phyloP scores from a whole-genome alignment of 2,888 invertebrate genomes.

The Lasioglossum calceatum region DNA sequence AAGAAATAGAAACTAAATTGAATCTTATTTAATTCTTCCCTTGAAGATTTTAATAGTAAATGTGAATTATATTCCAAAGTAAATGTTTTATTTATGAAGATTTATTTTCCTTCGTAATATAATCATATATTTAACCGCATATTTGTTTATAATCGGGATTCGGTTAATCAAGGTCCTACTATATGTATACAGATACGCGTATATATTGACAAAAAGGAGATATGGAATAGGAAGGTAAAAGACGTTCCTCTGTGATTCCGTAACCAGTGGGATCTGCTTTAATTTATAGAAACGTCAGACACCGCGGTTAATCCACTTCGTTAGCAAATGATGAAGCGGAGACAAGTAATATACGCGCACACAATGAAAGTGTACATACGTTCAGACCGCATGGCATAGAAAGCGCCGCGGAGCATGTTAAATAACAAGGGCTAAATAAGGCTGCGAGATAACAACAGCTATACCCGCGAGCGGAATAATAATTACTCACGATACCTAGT shows the following conservation, averaged over 20 bases:
- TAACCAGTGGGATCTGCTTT: background rate
- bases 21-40: too few species aligned
- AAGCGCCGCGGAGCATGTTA: slow-evolving; percentile 43
- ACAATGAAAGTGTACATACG: slow-evolving; percentile 39
- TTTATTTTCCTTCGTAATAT: too few species aligned
- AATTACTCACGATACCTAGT: slow-evolving; percentile 46
- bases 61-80: too few species aligned
- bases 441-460: slow-evolving; percentile 53
- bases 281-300: slow-evolving; percentile 26
- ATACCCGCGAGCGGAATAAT: slow-evolving; percentile 50
- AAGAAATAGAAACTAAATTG: too few species aligned
- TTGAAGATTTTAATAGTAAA: too few species aligned
- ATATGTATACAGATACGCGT: too few species aligned
- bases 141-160: too few species aligned
- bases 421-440: slow-evolving; percentile 55
- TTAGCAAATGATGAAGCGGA: slow-evolving; percentile 39
- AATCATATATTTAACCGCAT: too few species aligned
- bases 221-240: background rate
- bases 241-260: slow-evolving; percentile 5
- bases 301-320: slow-evolving; percentile 25
- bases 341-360: slow-evolving; percentile 48
- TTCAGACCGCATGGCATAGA: slow-evolving; percentile 21
- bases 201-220: background rate
- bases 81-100: background rate
- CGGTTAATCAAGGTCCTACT: too few species aligned